Percentiles rank a stretch among this genome's conserved stretches.
These are phyloP conservation scores for Esox masquinongy DNA, from an alignment of 2,797 vertebrate species.

Conservation along the genomic window DNA sequence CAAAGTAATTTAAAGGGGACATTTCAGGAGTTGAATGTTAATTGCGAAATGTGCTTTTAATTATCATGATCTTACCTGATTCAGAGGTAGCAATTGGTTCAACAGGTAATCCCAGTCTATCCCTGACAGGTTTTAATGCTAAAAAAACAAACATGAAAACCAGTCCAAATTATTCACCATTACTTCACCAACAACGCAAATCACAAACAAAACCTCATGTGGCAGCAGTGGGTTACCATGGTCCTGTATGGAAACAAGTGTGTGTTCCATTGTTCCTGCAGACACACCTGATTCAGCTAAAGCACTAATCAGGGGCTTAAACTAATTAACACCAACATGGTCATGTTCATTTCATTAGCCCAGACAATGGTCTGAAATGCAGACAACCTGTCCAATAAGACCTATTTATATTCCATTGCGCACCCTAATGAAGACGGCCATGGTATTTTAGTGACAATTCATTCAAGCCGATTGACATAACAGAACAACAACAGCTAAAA, in stretches of 20 bases:
- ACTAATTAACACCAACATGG: neutral
- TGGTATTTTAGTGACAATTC: no score
- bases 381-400: neutral
- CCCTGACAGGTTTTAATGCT: conserved; percentile 78
- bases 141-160: conserved; percentile 16
- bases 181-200: neutral
- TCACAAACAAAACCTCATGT: neutral
- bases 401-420: neutral
- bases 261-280: neutral
- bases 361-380: neutral
- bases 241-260: neutral
- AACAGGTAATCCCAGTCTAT: conserved; percentile 78
- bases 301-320: neutral
- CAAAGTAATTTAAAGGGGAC: neutral
- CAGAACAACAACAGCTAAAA: no score
- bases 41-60: neutral
- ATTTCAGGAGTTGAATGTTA: neutral
- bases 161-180: neutral
- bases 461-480: no score
- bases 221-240: neutral
- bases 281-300: neutral
- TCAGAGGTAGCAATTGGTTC: conserved; percentile 50
- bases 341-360: neutral
- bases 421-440: no score
- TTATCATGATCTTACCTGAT: conserved; percentile 61